Evolutionary conservation across 1,140 invertebrate species (phyloP).

Genomic region (Habropoda laboriosa): DNA sequence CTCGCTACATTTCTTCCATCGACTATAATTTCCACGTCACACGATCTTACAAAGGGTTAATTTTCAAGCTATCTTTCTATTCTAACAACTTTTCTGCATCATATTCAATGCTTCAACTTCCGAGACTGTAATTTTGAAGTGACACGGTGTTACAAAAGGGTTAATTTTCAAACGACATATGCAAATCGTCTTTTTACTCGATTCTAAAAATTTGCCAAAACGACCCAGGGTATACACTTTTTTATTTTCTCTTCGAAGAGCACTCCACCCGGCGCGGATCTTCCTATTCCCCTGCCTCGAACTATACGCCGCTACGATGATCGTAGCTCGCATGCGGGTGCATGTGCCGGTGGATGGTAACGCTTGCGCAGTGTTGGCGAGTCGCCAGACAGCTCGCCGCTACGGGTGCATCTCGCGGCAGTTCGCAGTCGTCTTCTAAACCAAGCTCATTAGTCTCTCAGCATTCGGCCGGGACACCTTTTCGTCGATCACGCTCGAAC

Average conservation of each 20-base stretch:
- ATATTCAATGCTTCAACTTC: too few relatives aligned
- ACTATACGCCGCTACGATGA: not conserved
- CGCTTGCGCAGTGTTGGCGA: conserved; percentile 69
- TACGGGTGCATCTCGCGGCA: conserved; percentile 73
- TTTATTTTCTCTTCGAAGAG: not conserved
- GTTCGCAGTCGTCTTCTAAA: conserved; percentile 73
- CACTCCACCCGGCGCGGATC: not conserved
- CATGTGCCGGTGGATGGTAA: conserved; percentile 60
- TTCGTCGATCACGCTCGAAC: conserved; percentile 9
- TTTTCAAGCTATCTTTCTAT: too few relatives aligned
- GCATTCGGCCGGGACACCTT: conserved; percentile 62
- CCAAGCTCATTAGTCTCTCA: conserved; percentile 69
- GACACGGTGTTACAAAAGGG: too few relatives aligned
- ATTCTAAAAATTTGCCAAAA: too few relatives aligned
- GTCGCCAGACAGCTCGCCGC: conserved; percentile 69
- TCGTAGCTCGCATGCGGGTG: conserved; percentile 60
- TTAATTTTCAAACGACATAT: too few relatives aligned
- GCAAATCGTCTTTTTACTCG: too few relatives aligned
- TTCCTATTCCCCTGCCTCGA: conserved; percentile 15
- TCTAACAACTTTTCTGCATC: too few relatives aligned
- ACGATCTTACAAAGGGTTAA: too few relatives aligned
- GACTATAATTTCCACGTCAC: too few relatives aligned
- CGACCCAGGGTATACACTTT: too few relatives aligned
- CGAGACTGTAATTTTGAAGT: too few relatives aligned
- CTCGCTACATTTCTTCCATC: too few relatives aligned